Percentiles rank a stretch among this genome's conserved stretches.
phyloP scores from a whole-genome alignment of 1,140 invertebrate genomes.

The Ylistrum balloti region DNA sequence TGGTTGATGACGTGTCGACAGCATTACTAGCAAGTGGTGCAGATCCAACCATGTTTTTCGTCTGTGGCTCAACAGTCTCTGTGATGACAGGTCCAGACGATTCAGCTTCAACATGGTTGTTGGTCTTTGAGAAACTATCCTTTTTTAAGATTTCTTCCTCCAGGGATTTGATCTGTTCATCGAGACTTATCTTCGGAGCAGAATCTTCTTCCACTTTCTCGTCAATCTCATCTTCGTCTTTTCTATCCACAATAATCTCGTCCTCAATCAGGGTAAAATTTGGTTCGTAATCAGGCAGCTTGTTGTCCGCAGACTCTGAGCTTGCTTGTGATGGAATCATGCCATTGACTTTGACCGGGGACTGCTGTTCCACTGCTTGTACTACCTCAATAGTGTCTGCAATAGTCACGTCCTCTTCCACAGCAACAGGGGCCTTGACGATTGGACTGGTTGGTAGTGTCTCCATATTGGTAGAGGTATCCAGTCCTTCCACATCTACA shows the following conservation, averaged over 20 bases:
- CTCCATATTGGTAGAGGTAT: slow-evolving; percentile 43
- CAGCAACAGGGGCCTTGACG: slow-evolving; percentile 62
- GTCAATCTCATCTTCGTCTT: slow-evolving; percentile 64
- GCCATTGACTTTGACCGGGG: slow-evolving; percentile 62
- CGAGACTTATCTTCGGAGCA: slow-evolving; percentile 67
- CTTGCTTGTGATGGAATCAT: slow-evolving; percentile 60
- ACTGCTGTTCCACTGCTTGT: slow-evolving; percentile 48
- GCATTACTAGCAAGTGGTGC: slow-evolving; percentile 44
- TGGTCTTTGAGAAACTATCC: slow-evolving; percentile 63
- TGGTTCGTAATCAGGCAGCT: slow-evolving; percentile 71
- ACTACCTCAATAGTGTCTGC: slow-evolving; percentile 61
- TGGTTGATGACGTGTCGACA: background rate
- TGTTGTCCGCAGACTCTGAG: slow-evolving; percentile 52
- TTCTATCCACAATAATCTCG: slow-evolving; percentile 29
- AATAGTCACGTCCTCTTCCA: slow-evolving; percentile 55
- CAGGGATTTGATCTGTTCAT: slow-evolving; percentile 75
- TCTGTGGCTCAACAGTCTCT: slow-evolving; percentile 52
- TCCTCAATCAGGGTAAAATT: slow-evolving; percentile 66
- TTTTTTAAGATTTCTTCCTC: slow-evolving; percentile 70
- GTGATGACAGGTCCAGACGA: slow-evolving; percentile 46
- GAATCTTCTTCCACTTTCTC: slow-evolving; percentile 66
- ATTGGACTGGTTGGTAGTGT: slow-evolving; percentile 52
- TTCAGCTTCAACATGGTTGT: slow-evolving; percentile 63
- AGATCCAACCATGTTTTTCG: slow-evolving; percentile 45
- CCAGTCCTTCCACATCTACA: slow-evolving; percentile 65